Base-by-base conservation (phyloP, 1,140 invertebrate species). In the Batillaria attramentaria region DNA sequence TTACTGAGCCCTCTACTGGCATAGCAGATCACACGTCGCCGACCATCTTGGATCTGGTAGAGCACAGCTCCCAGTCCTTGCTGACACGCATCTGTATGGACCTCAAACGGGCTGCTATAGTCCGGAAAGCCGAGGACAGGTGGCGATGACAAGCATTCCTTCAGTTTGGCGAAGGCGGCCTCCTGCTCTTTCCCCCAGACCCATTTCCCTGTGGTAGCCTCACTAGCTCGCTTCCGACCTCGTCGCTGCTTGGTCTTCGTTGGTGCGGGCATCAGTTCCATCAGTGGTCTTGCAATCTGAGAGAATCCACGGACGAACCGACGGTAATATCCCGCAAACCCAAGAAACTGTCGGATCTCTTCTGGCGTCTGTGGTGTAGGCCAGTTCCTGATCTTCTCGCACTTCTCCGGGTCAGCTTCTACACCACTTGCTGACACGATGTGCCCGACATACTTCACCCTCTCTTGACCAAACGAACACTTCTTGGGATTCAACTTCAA, bases 291-390 rank as follows among this genome's bases (percentile, higher is more conserved):
- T 37, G 84, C 84, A 42, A 87, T 86, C 16, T 78, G 77, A 0
- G 85, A 66, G 77, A 81, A 88, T n/a, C 81, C 43, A 85, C 78
- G 85, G 31, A 92, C 87, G 83, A 91, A 91, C 76, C 85, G 83
- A 2, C 87, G 60, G 77, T 90, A 89, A 77, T 91, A 92, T 54
- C 88, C 87, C 46, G 88, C 80, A 41, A 93, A 81, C 3, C 92
- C 92, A 1, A 93, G 57, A 79, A 93, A 92, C 39, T 84, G 35
- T 65, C 90, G 79, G 0, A 91, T 60, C 18, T 86, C 75, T 33
- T 84, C 85, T 0, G 84, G 37, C 41, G 82, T 87, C 20, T 3
- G 81, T 31, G 89, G 88, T 20, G 66, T 78, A 20, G 86, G 88
- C 79, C 83, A 88, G 13, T 87, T 65, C 24, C 62, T 70, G 18